phyloP scores from a whole-genome alignment of 2,797 vertebrate genomes.

The Myiotriccus ornatus region DNA sequence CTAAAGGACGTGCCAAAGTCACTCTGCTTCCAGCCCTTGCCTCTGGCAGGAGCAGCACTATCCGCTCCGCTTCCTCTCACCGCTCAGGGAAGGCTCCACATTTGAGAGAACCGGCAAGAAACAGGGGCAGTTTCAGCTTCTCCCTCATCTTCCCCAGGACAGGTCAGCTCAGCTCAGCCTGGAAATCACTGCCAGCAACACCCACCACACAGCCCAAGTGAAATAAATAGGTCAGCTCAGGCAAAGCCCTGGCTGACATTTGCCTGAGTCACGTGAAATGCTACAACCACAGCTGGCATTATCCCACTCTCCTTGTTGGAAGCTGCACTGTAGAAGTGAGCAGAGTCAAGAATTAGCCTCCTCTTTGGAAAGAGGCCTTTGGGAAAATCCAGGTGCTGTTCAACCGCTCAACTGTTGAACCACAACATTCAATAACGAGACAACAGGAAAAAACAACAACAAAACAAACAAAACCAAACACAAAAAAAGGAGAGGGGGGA shows the following conservation, averaged over 20 bases:
- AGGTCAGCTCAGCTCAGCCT: neutral
- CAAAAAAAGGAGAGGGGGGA: accelerated
- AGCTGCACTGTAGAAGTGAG: neutral
- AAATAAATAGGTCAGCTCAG: neutral
- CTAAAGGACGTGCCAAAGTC: neutral
- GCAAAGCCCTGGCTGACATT: neutral
- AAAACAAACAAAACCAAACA: too few relatives aligned
- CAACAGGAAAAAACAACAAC: neutral
- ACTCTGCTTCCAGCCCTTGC: neutral
- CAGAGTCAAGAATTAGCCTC: neutral
- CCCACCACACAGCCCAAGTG: accelerated
- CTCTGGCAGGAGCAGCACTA: neutral
- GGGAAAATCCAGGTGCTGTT: neutral
- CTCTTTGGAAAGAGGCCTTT: neutral
- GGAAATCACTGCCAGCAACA: neutral
- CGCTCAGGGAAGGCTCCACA: neutral
- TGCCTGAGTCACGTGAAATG: neutral
- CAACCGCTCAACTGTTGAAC: neutral
- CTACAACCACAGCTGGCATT: neutral
- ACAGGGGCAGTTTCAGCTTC: neutral
- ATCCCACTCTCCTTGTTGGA: neutral
- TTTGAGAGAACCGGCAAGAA: neutral
- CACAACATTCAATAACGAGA: neutral
- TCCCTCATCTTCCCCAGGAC: neutral
- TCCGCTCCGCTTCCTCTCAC: neutral